These are phyloP conservation scores for Athalia circularis DNA, from an alignment of 2,888 invertebrate genomes.

Conservation along the genomic window DNA sequence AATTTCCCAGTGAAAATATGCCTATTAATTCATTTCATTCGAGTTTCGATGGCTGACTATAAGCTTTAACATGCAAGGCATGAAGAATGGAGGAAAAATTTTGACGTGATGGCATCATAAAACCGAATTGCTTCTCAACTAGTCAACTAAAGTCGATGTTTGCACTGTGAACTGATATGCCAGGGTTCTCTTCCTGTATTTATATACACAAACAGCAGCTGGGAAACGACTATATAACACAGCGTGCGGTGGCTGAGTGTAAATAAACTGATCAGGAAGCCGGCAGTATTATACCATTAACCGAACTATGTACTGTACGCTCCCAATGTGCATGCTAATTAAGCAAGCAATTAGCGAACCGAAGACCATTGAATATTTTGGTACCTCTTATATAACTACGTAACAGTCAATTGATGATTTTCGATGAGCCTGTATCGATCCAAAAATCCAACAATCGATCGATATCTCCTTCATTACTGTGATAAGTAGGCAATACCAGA, in stretches of 20 bases:
- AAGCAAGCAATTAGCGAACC: too few relatives aligned
- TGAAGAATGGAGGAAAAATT: not conserved
- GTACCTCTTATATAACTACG: too few relatives aligned
- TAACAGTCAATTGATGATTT: too few relatives aligned
- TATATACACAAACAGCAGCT: conserved; percentile 43
- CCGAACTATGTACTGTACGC: not conserved
- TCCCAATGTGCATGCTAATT: not conserved
- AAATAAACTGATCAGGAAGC: conserved; percentile 30
- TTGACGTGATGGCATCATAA: not conserved
- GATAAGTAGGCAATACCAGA: too few relatives aligned
- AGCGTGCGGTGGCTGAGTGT: conserved; percentile 25
- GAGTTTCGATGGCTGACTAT: too few relatives aligned
- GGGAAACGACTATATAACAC: conserved; percentile 19
- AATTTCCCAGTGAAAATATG: too few relatives aligned
- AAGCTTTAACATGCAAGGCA: not conserved
- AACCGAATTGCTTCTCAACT: conserved; percentile 9
- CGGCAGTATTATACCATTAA: not conserved
- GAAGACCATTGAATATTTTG: too few relatives aligned
- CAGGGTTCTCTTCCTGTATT: conserved; percentile 41
- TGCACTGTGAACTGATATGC: conserved; percentile 36
- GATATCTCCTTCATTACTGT: too few relatives aligned
- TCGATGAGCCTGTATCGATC: too few relatives aligned
- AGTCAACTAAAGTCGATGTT: conserved; percentile 36
- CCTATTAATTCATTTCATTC: too few relatives aligned
- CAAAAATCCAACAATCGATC: too few relatives aligned